Evolutionary conservation across 2,113 vertebrate species (phyloP), one percentile per base, ranked within the genome.

Genomic region (Corydoras sp.): DNA sequence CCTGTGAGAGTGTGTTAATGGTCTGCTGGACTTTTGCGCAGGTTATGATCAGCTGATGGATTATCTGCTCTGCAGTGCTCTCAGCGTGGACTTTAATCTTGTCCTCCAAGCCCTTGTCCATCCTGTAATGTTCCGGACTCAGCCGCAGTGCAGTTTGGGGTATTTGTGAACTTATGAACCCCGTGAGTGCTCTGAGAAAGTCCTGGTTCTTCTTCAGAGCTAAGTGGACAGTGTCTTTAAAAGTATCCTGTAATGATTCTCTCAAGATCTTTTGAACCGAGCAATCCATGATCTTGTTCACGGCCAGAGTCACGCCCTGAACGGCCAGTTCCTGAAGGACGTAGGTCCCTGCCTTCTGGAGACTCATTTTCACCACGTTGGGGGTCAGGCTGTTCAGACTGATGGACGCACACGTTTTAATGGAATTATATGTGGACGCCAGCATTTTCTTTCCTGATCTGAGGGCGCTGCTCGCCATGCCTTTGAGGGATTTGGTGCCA

Each of bases 251-350:
- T 9, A 80, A 48, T 29, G 49, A 32, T 10, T 35, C 3, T 12
- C 65, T 61, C 3, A 80, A 58, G 3, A 15, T 9, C 5, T 24
- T 51, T 12, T 69, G n/a, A 48, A 71, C 15, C 10, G 49, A 31
- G 7, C 14, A 11, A 54, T 77, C 73, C 69, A 59, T 35, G n/a
- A 35, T 24, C n/a, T 65, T 73, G 29, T 73, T 56, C 10, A 80
- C 49, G 32, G 60, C 58, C 3, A 58, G 61, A 8, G 29, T 58
- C 4, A 69, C 62, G 5, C 31, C 59, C 10, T 70, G 49, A n/a
- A 70, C 71, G 3, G 60, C 73, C 6, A 78, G 15, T 58, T 80
- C 70, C 12, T 73, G 67, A 12, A 51, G 43, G 56, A 73, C 62
- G 63, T 73, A 71, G 10, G 43, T 70, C 13, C 43, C 29, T 32